Percentiles rank a stretch among this genome's conserved stretches.
Evolutionary conservation across 1,140 invertebrate species (phyloP).

Genomic region (Ostrea edulis): DNA sequence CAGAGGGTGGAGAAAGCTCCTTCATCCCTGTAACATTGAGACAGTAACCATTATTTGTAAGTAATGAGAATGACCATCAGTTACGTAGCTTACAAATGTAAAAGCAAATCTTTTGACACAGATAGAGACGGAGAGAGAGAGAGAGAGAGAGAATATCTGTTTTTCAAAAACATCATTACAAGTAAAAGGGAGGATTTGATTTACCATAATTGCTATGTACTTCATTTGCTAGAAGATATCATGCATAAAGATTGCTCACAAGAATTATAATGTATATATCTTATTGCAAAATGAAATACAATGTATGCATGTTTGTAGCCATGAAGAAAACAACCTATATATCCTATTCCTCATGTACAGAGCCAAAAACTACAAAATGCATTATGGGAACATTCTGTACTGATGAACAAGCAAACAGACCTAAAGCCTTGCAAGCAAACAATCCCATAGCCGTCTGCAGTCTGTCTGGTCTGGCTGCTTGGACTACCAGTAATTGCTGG

Average conservation of each 20-base stretch:
- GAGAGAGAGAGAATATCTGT: not conserved
- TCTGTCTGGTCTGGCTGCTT: conserved; percentile 90
- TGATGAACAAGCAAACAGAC: conserved; percentile 75
- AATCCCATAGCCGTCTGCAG: conserved; percentile 86
- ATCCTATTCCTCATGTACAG: too few relatives aligned
- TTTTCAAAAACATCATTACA: too few relatives aligned
- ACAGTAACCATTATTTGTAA: not conserved
- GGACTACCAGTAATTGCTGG: conserved; percentile 90
- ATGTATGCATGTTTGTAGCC: too few relatives aligned
- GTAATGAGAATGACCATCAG: not conserved
- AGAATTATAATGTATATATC: too few relatives aligned
- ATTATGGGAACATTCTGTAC: not conserved
- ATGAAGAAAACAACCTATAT: too few relatives aligned
- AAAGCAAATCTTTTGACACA: not conserved
- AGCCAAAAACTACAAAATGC: too few relatives aligned
- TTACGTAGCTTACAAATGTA: not conserved
- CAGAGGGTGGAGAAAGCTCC: conserved; percentile 83
- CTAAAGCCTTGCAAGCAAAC: conserved; percentile 86
- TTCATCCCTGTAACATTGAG: conserved; percentile 80
- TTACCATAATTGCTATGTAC: too few relatives aligned
- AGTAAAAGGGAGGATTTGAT: too few relatives aligned
- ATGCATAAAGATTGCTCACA: too few relatives aligned
- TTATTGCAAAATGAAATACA: too few relatives aligned
- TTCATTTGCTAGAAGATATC: too few relatives aligned
- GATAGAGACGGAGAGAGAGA: not conserved